Evolutionary conservation across 2,888 invertebrate species (phyloP), one percentile per base, ranked within the genome.

Genomic region (Mantis religiosa): DNA sequence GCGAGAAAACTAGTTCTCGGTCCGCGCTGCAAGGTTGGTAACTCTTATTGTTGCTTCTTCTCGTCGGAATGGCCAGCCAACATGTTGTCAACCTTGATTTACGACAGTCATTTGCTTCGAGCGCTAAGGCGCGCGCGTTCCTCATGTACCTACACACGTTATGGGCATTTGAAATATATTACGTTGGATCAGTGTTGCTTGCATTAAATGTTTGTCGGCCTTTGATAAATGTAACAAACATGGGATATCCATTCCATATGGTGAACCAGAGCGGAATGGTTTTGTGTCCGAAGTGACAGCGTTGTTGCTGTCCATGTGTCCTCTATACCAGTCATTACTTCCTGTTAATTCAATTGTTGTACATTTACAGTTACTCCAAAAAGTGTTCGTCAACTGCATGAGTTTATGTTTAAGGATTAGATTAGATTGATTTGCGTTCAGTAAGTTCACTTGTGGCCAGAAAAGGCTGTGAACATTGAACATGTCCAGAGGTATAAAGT

Each of bases 1-100:
- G 15, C 54, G 54, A 34, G 85, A 85, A 85, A 34, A 85, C 47
- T 85, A 85, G 85, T 85, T 47, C 85, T 85, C 14, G n/a, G 85
- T 15, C 71, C 41, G 20, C 20, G 85, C 14, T 41, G 27, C 47
- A 30, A 83, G n/a, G 84, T 71, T 71, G 54, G 54, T 71, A 71
- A 71, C 54, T 20, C 54, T 71, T 71, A 9, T 41, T 47, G 27
- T 47, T 41, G 47, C 85, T 85, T 28, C 54, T 25, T 20, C 28
- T 20, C 27, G 85, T 25, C 15, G 34, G 85, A 20, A 41, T 25
- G 30, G 25, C 27, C 85, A 28, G 83, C 82, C 82, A 83, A 41
- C 86, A 85, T 89, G 28, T 89, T 86, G 86, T 86, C 89, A 71
- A 88, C 88, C 87, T 85, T 89, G 89, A 90, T 90, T 89, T 90